These are phyloP conservation scores for Poecilia gillii DNA, from an alignment of 2,797 vertebrate species.

Conservation along the genomic window DNA sequence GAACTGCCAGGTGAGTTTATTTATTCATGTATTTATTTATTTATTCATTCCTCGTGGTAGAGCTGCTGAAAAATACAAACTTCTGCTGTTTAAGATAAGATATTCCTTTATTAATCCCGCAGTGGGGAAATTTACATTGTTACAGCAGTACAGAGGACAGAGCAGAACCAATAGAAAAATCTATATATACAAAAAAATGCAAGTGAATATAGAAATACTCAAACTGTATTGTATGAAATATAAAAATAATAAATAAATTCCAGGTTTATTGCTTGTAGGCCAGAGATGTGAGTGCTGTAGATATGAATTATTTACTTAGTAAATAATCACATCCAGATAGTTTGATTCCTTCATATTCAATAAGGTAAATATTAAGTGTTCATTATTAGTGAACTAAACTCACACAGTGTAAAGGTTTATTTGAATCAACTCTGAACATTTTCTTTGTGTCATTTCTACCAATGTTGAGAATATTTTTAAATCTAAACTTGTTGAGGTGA, in stretches of 20 bases:
- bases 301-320: background rate
- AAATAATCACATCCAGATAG: background rate
- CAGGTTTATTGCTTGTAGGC: no score
- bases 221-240: no score
- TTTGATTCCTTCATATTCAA: background rate
- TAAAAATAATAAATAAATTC: no score
- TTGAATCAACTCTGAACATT: background rate
- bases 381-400: background rate
- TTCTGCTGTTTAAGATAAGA: background rate
- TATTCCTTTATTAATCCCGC: no score
- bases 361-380: background rate
- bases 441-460: background rate
- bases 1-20: background rate
- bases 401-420: background rate
- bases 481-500: no score
- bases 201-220: no score
- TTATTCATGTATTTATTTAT: background rate
- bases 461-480: no score
- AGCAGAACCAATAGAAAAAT: no score
- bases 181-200: no score
- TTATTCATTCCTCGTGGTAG: background rate
- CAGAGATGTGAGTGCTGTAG: background rate
- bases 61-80: background rate
- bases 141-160: no score
- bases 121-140: no score